Conservation (phyloP, 2,797 vertebrate species). For the Emys orbicularis region DNA sequence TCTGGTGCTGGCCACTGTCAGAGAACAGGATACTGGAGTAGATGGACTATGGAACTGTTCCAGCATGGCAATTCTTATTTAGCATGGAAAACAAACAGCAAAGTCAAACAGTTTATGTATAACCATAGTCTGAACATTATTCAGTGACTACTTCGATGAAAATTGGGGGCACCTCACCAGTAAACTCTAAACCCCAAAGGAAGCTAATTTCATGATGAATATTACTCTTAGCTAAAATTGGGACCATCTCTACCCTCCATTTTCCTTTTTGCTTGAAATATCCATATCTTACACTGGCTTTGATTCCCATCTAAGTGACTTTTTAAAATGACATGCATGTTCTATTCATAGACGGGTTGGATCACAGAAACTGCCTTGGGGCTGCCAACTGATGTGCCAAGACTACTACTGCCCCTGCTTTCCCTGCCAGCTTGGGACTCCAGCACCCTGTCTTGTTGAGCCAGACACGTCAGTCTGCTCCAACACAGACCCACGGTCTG, state of each 20-base stretch:
- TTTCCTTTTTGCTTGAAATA: background rate
- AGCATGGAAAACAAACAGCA: background rate
- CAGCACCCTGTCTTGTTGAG: too few species aligned
- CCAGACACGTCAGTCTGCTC: too few species aligned
- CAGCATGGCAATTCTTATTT: background rate
- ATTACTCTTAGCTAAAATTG: background rate
- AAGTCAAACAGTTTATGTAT: background rate
- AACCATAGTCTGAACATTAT: too few species aligned
- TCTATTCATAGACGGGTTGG: too few species aligned
- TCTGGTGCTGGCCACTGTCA: background rate
- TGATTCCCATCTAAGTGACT: background rate
- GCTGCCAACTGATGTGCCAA: too few species aligned
- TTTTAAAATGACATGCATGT: too few species aligned
- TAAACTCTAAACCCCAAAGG: background rate
- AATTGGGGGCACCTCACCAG: background rate
- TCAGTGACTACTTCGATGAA: too few species aligned
- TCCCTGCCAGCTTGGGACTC: too few species aligned
- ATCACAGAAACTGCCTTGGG: too few species aligned
- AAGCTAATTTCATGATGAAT: background rate
- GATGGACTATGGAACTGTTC: background rate
- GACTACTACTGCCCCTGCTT: too few species aligned
- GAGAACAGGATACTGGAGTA: fast-evolving
- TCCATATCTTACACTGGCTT: background rate
- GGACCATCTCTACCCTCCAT: background rate
- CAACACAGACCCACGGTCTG: too few species aligned